Conservation (phyloP, 1,140 invertebrate genomes). For the Polyergus mexicanus region DNA sequence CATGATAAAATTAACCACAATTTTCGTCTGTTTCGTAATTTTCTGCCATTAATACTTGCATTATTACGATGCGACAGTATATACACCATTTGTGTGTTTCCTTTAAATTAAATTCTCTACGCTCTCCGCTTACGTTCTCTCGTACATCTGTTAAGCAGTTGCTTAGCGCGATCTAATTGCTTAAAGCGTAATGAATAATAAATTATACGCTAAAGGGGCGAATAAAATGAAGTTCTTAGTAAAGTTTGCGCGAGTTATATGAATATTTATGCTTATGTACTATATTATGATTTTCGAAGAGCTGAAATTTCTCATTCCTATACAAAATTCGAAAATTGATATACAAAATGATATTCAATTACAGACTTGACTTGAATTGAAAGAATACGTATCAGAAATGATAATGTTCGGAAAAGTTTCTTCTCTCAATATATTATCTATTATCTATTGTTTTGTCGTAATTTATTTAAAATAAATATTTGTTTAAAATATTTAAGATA, state of each 20-base stretch:
- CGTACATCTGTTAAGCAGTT: conserved; percentile 21
- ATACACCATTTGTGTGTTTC: neutral
- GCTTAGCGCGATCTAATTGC: conserved; percentile 38
- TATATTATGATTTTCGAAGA: neutral
- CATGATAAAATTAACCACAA: conserved; percentile 5
- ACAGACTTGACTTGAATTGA: neutral
- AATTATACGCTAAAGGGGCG: neutral
- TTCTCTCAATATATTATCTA: neutral
- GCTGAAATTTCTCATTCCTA: neutral
- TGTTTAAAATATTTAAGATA: neutral
- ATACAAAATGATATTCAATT: neutral
- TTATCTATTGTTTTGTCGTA: neutral
- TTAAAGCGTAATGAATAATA: conserved; percentile 30
- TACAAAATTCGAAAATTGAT: neutral
- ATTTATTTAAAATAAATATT: conserved; percentile 3
- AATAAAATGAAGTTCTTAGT: neutral
- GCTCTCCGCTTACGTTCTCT: neutral
- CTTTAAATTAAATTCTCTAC: conserved; percentile 26
- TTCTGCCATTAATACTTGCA: neutral
- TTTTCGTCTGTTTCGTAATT: neutral
- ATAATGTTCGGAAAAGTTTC: neutral
- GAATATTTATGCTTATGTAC: neutral
- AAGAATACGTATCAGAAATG: neutral
- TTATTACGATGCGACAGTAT: conserved; percentile 1
- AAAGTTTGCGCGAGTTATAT: conserved; percentile 35